Conservation (phyloP, 2,888 invertebrate species). For the Acleris emargana region DNA sequence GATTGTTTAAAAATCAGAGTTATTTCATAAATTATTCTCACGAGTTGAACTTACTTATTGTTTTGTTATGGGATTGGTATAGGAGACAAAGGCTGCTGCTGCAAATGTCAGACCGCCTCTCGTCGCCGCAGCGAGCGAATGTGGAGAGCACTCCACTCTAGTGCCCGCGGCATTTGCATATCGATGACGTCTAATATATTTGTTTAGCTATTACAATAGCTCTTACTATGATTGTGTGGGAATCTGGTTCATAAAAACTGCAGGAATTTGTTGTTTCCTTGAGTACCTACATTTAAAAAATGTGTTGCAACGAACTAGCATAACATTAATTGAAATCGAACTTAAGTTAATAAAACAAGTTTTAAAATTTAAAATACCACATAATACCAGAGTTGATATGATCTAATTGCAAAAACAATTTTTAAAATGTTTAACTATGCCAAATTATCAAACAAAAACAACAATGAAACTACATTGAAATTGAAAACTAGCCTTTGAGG, state of each 20-base stretch:
- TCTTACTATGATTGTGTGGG: slow-evolving; percentile 17
- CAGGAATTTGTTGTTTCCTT: no score
- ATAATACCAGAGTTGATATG: background rate
- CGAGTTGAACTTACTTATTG: slow-evolving; percentile 33
- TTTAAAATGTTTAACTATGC: no score
- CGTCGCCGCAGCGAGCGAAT: slow-evolving; percentile 49
- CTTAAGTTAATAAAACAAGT: no score
- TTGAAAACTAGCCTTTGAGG: no score
- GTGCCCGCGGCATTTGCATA: slow-evolving; percentile 74
- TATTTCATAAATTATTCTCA: slow-evolving; percentile 53
- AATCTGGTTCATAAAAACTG: background rate
- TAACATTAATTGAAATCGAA: no score
- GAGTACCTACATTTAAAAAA: no score
- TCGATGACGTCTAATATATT: slow-evolving; percentile 58
- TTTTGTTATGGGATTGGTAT: slow-evolving; percentile 44
- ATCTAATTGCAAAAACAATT: no score
- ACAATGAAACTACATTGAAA: no score
- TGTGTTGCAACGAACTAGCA: no score
- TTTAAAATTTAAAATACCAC: no score
- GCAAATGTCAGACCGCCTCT: slow-evolving; percentile 64
- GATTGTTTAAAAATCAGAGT: slow-evolving; percentile 17
- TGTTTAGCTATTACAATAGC: slow-evolving; percentile 30
- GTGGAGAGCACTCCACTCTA: slow-evolving; percentile 63
- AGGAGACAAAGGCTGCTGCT: slow-evolving; percentile 69
- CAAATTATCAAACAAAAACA: background rate